These are phyloP conservation scores for Saccostrea echinata DNA, from an alignment of 1,140 invertebrate species.

Conservation along the genomic window DNA sequence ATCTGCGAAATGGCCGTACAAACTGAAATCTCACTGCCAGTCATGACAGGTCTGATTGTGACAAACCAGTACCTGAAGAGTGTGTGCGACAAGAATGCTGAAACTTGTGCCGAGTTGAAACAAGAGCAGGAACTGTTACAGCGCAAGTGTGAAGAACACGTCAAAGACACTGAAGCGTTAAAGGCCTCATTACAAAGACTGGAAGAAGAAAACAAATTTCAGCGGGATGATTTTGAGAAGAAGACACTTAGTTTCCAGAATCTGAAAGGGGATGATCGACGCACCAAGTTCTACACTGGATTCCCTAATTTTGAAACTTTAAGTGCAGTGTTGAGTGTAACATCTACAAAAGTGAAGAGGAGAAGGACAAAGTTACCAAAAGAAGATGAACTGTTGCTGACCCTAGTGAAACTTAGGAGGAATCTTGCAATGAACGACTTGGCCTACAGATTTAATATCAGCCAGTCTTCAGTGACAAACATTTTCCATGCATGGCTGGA, in stretches of 20 bases:
- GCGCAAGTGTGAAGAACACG: background rate
- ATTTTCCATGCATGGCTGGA: background rate
- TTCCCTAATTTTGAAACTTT: too few relatives aligned
- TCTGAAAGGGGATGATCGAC: too few relatives aligned
- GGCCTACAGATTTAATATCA: background rate
- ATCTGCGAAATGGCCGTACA: background rate
- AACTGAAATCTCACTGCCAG: background rate
- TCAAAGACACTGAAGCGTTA: background rate
- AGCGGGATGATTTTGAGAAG: too few relatives aligned
- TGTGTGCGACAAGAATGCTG: background rate
- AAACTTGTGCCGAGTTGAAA: background rate
- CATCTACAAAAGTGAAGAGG: too few relatives aligned
- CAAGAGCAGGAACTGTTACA: background rate
- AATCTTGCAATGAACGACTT: too few relatives aligned
- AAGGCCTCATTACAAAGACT: background rate
- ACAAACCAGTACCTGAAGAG: background rate
- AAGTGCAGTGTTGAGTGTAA: too few relatives aligned
- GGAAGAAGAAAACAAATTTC: background rate
- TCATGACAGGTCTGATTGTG: background rate
- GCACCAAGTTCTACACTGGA: too few relatives aligned
- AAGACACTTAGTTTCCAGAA: too few relatives aligned
- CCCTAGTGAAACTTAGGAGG: too few relatives aligned
- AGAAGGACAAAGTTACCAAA: too few relatives aligned
- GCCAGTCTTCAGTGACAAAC: background rate
- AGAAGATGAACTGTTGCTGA: too few relatives aligned